Conservation (phyloP, 1,140 invertebrate species). For the Brachionus sp. region DNA sequence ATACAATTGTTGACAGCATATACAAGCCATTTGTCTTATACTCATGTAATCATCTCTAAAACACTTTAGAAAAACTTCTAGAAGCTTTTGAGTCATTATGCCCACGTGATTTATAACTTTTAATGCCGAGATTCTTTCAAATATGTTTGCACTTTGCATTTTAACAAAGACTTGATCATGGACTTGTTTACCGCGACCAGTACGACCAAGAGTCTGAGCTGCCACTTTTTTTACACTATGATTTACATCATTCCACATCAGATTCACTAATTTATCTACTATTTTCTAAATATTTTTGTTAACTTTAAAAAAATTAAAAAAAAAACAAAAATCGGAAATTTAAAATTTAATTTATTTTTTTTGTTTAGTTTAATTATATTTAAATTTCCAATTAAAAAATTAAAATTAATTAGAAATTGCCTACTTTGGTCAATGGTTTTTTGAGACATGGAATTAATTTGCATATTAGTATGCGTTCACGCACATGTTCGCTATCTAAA, state of each 20-base stretch:
- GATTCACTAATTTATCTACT: not conserved
- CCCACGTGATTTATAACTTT: constrained; percentile 38
- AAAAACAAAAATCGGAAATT: no score
- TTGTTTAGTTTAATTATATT: no score
- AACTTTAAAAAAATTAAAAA: no score
- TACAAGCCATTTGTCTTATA: constrained; percentile 55
- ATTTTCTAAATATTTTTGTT: not conserved
- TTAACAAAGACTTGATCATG: constrained; percentile 30
- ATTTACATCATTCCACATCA: constrained; percentile 45
- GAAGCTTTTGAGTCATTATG: constrained; percentile 58
- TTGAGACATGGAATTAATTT: constrained; percentile 34
- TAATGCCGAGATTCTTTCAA: constrained; percentile 24
- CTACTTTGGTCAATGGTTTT: not conserved
- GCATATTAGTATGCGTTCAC: not conserved
- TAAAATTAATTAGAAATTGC: not conserved
- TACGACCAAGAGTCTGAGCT: constrained; percentile 16
- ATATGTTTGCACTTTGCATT: not conserved
- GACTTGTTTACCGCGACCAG: not conserved
- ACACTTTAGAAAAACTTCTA: constrained; percentile 55
- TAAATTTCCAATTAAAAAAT: not conserved
- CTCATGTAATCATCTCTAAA: constrained; percentile 58
- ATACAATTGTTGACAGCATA: constrained; percentile 53
- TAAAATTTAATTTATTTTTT: no score
- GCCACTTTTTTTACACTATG: constrained; percentile 27
- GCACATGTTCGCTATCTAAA: constrained; percentile 1